Evolutionary conservation across 2,113 vertebrate genomes (phyloP), one percentile per base, ranked within the genome.

Genomic region (Dolichotis patagonum): DNA sequence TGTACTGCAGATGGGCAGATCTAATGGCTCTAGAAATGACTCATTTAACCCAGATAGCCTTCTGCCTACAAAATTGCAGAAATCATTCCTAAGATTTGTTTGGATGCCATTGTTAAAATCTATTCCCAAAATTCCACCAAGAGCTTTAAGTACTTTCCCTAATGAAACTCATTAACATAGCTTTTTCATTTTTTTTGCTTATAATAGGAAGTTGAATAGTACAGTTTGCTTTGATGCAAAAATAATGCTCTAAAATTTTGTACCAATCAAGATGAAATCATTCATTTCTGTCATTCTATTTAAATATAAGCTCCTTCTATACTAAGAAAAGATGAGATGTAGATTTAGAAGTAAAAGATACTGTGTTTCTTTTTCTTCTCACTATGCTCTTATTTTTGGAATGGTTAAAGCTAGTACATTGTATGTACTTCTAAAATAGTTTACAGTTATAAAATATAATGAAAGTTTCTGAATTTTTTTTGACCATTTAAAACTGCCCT

Each of bases 121-220:
- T 28, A 35, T 94, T 78, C 46, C 73, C 90, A n/a, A 96, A 94
- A 84, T 80, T 75, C 71, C 17, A 83, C 60, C 58, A 89, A 83
- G 54, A 91, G 62, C 43, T 92, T 96, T 60, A 85, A 82, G 43
- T 83, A 85, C 26, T 32, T 43, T 96, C 85, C 91, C 91, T 95
- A 94, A 96, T 90, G 87, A 94, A 97, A 85, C 77, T 95, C 43
- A 88, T 88, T 94, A 92, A 43, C 52, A 78, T 46, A 71, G 32
- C 54, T 93, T 94, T 89, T 90, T 30, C 41, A 90, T 96, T 95
- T 81, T 65, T n/a, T 54, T 75, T 63, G 30, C 54, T 81, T 85
- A 10, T 65, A 56, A 67, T 73, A 43, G 52, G 22, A n/a, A 93
- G 28, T 85, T 32, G 26, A 73, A 93, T 56, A 80, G 65, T 94